Evolutionary conservation across 2,888 invertebrate genomes (phyloP).

Genomic region (Graphium colonna): DNA sequence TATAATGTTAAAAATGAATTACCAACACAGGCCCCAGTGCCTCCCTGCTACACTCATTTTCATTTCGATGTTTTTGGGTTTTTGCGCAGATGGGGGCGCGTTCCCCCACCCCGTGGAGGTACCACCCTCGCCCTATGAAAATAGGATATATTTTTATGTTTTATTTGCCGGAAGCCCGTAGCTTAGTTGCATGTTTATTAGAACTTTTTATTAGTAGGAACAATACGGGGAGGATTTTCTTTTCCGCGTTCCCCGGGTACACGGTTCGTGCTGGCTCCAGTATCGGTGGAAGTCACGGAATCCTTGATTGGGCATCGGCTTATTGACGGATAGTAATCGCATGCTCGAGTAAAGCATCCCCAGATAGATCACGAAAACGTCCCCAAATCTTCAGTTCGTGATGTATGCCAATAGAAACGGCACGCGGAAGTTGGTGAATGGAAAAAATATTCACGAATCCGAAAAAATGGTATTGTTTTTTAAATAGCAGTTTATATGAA

Average conservation of each 20-base stretch:
- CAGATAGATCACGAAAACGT: neutral
- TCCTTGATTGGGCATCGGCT: constrained; percentile 41
- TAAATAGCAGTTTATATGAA: too few relatives aligned
- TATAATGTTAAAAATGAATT: constrained; percentile 80
- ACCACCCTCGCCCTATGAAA: constrained; percentile 76
- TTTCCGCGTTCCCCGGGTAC: constrained; percentile 43
- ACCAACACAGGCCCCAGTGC: constrained; percentile 70
- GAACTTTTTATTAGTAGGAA: constrained; percentile 79
- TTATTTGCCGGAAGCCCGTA: constrained; percentile 78
- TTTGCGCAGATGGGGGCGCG: constrained; percentile 71
- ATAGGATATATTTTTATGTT: constrained; percentile 81
- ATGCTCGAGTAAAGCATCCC: constrained; percentile 2
- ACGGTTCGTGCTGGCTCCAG: constrained; percentile 58
- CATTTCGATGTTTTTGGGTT: constrained; percentile 81
- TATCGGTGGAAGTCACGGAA: constrained; percentile 62
- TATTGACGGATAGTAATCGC: constrained; percentile 11
- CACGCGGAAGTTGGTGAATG: neutral
- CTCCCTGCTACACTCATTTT: constrained; percentile 77
- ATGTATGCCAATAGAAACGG: neutral
- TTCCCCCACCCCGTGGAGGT: constrained; percentile 36
- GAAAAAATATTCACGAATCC: neutral
- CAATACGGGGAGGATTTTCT: constrained; percentile 47
- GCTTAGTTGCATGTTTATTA: constrained; percentile 81
- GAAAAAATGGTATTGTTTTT: neutral
- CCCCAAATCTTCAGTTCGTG: neutral